Base-by-base conservation (phyloP, 2,888 invertebrate species). In the Julus scandinavius region DNA sequence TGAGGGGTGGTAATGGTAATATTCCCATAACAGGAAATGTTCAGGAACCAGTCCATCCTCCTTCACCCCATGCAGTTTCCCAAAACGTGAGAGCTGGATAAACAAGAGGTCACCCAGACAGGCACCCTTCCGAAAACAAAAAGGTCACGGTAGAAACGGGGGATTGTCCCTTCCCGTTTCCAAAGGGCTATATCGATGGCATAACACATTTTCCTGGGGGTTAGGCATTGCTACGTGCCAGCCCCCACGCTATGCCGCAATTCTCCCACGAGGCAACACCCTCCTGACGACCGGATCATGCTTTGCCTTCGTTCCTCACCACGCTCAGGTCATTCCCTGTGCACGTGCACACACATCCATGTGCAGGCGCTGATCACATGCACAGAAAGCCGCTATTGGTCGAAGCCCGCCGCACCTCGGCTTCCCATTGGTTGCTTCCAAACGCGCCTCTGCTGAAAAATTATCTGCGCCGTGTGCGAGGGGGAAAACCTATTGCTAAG, bases 381-480 rank as follows among this genome's bases (percentile, higher is more conserved):
- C 84, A 38, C 89, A 88, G 58, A 92, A 90, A 87, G 89, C 91
- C 90, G 91, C 91, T 92, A 96, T 96, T 95, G 95, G 96, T 91
- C 92, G 91, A 90, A 90, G 90, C 92, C 86, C 95, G 93, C 96
- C 89, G 90, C 88, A 63, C 88, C 88, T 86, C 86, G 86, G 72
- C 41, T 20, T 86, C 15, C 63, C 7, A 58, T 85, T 50, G 88
- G 40, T 29, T 45, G 40, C 7, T 11, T 13, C 88, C 13, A 40
- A 29, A 84, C 45, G 38, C 86, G 45, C 86, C 88, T 63, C 83
- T 63, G 49, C 54, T 54, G 63, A 50, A 87, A 40, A 41, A 7
- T 6, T 85, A 17, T 13, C 38, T 11, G 5, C 4, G 72, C 29
- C 29, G 29, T 20, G 72, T 7, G 72, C 6, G 54, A 9, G 72